These are phyloP conservation scores for Xylota segnis DNA, from an alignment of 2,888 invertebrate species.

Conservation along the genomic window DNA sequence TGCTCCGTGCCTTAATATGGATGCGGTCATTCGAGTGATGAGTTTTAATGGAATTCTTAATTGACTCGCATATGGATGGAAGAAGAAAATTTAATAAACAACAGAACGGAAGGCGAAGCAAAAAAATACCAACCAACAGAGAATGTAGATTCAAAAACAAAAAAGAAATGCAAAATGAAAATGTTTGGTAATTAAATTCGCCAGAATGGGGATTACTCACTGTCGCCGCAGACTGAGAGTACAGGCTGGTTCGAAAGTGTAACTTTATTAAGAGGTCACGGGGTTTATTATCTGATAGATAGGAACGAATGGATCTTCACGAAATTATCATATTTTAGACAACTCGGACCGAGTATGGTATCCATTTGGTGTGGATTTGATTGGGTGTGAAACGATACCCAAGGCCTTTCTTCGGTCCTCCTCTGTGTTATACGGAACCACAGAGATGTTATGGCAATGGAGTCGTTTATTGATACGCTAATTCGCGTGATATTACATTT, in stretches of 20 bases:
- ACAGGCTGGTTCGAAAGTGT: slow-evolving; percentile 35
- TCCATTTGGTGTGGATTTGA: background rate
- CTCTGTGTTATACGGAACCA: background rate
- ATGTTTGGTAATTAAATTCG: slow-evolving; percentile 51
- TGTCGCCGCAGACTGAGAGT: background rate
- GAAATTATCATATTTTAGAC: slow-evolving; percentile 26
- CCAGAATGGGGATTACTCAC: slow-evolving; percentile 44
- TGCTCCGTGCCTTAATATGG: slow-evolving; percentile 4
- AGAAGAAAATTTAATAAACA: slow-evolving; percentile 41
- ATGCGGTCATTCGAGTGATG: slow-evolving; percentile 60
- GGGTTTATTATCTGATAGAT: slow-evolving; percentile 37
- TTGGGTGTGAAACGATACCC: background rate
- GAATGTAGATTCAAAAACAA: background rate
- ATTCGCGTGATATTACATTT: slow-evolving; percentile 1
- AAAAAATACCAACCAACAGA: background rate
- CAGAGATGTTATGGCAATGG: background rate
- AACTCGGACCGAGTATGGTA: background rate
- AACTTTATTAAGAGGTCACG: slow-evolving; percentile 63
- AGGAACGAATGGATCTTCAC: slow-evolving; percentile 19
- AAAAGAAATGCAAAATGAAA: slow-evolving; percentile 21
- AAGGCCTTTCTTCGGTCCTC: background rate
- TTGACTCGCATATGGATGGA: slow-evolving; percentile 46
- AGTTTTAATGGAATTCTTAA: slow-evolving; percentile 69
- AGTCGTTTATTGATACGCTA: slow-evolving; percentile 4
- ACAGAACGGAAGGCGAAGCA: slow-evolving; percentile 9